Percentiles rank a stretch among this genome's conserved stretches.
Conservation (phyloP, 2,113 vertebrate genomes). For the Pteropus alecto region DNA sequence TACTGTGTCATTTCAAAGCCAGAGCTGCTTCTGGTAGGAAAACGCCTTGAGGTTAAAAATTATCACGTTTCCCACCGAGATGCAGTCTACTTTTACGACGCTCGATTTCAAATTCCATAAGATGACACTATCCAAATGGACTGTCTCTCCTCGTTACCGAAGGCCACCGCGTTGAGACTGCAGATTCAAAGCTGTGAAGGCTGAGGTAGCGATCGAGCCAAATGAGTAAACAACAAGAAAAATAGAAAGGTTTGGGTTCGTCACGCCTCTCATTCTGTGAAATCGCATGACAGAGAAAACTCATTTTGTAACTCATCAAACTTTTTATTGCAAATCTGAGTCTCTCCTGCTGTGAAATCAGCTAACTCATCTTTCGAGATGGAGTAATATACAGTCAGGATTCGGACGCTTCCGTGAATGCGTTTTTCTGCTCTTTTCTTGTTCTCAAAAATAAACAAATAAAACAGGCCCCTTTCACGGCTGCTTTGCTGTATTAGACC, state of each 20-base stretch:
- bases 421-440: background rate
- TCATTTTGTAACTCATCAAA: background rate
- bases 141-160: background rate
- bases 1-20: too few relatives aligned
- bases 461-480: fast-evolving
- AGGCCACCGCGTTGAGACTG: background rate
- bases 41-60: background rate
- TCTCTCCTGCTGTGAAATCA: background rate
- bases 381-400: background rate
- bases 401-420: background rate
- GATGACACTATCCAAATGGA: background rate
- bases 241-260: fast-evolving
- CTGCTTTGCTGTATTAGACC: fast-evolving
- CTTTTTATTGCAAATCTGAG: background rate
- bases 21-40: too few relatives aligned
- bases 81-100: background rate
- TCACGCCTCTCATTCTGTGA: too few relatives aligned
- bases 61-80: background rate
- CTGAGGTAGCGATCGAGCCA: too few relatives aligned
- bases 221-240: too few relatives aligned
- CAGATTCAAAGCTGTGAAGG: background rate
- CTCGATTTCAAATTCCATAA: background rate
- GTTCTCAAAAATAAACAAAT: background rate
- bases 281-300: too few relatives aligned
- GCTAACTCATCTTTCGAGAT: background rate